Base-by-base conservation (phyloP, 2,113 vertebrate species). In the Dunckerocampus dactyliophorus region DNA sequence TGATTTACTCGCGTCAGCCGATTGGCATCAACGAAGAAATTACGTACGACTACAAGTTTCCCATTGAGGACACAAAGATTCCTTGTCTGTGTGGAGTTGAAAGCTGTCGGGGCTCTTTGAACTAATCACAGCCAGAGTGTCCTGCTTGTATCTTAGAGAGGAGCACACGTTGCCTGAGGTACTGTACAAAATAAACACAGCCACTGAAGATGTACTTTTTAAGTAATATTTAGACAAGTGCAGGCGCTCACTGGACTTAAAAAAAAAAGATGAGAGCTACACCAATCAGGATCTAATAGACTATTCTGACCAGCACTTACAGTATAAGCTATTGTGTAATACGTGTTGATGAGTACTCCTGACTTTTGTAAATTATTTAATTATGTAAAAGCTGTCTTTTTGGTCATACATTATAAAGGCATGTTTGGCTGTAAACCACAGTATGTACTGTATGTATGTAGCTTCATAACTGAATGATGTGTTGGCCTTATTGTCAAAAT, bases 1-100 rank as follows among this genome's bases (percentile, higher is more conserved):
- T 99, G 76, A 99, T 99, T 72, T 98, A 98, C 89, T 98, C 97
- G 0, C 93, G 96, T 72, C 97, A 99, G 88, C 91, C 93, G 62
- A 98, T 99, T 79, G 89, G 65, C 11, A 87, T 98, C 82, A 93
- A 98, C 0, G 96, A 98, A 88, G 96, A 98, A 84, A 95, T 98
- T 66, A 99, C 96, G 1, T 99, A 99, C 0, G 95, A 99, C 87
- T 99, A 99, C 84, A 99, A 99, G 81, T 99, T 99, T 81, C 97
- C 97, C 8, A 96, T 98, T 0, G 97, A 99, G 83, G 97, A 99
- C 1, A 94, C 94, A 72, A 99, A 99, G 90, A 99, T 99, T 85
- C 97, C 97, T 1, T 99, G 97, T 82, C 88, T 98, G 46, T 99
- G 97, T 63, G 93, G 91, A 79, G 94, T 95, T 1, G 95, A 96